Evolutionary conservation across 2,113 vertebrate genomes (phyloP), one percentile per base, ranked within the genome.

Genomic region (Acrocephalus kingi): DNA sequence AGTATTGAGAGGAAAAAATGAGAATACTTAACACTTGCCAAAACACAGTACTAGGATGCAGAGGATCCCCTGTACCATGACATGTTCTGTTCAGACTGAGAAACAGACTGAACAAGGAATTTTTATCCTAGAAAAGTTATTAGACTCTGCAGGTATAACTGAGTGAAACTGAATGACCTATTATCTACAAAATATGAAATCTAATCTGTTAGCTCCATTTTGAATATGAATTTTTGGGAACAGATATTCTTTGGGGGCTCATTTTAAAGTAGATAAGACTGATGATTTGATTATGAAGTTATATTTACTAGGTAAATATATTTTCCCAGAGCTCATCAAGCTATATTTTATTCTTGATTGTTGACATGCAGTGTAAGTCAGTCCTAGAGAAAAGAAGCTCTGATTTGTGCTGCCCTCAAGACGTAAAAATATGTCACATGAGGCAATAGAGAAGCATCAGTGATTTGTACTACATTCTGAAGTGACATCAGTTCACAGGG

Each of bases 371-470:
- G 9, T 27, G 11, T 64, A 84, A 82, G n/a, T 80, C 61, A 75
- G 18, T 51, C 35, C 17, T 69, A 69, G 71, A 76, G 51, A 90
- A 79, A 86, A 92, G 24, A 67, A 37, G 24, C 3, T 95, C 37
- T 74, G 68, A 89, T 89, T 77, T 91, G 31, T 94, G 37, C 48
- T 87, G 43, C 20, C 55, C 27, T 45, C 63, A 74, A 93, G 83
- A 71, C 43, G 73, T 45, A 49, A 63, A 31, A 90, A 79, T 54
- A 61, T 79, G 58, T 54, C 43, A 49, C 72, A 51, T 46, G 41
- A 87, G 41, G 46, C 30, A 84, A 74, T 39, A 23, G 54, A 58
- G 64, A 74, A 91, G 12, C n/a, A 82, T 88, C 62, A 83, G 41
- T 82, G 54, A 92, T 88, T 93, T 83, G 55, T 49, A 41, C 48